A percentile compares a stretch with the other conserved stretches of the same genome.
Conservation (phyloP, 2,888 invertebrate species). For the Protophormia terraenovae region DNA sequence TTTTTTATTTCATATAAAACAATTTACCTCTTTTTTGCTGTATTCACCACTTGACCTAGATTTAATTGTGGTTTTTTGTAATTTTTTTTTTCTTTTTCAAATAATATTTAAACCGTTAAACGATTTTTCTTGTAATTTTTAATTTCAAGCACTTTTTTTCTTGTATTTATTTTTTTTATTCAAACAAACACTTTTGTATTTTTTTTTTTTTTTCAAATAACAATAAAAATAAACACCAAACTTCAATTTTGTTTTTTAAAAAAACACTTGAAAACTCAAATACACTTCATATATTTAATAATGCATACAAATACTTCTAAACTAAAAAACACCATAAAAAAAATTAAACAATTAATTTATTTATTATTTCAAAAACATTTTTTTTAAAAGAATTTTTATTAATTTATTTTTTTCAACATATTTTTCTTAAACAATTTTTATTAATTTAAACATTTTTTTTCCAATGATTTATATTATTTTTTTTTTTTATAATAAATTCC, state of each 20-base stretch:
- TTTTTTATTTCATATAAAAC: background rate
- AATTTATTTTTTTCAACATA: background rate
- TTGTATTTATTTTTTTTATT: background rate
- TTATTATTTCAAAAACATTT: conserved; percentile 20
- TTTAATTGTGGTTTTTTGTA: background rate
- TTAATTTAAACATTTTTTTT: conserved; percentile 21
- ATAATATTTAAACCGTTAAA: conserved; percentile 18
- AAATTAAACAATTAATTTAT: conserved; percentile 44
- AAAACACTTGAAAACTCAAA: conserved; percentile 47
- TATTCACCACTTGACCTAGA: conserved; percentile 54
- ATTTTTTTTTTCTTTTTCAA: background rate
- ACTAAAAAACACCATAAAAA: background rate
- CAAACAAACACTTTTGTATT: conserved; percentile 19
- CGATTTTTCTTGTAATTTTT: conserved; percentile 43
- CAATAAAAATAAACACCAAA: conserved; percentile 23
- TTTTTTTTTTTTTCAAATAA: too few species aligned
- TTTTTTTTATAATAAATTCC: too few species aligned
- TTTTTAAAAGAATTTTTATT: background rate
- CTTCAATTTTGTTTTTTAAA: conserved; percentile 37
- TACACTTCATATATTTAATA: conserved; percentile 32
- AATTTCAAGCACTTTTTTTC: conserved; percentile 30
- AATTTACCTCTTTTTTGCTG: background rate
- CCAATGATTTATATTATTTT: conserved; percentile 41
- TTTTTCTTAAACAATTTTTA: conserved; percentile 52
- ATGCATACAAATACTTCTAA: conserved; percentile 10